Percentiles rank a stretch among this genome's conserved stretches.
Conservation (phyloP, 1,140 invertebrate genomes). For the Scaptomyza pallida region DNA sequence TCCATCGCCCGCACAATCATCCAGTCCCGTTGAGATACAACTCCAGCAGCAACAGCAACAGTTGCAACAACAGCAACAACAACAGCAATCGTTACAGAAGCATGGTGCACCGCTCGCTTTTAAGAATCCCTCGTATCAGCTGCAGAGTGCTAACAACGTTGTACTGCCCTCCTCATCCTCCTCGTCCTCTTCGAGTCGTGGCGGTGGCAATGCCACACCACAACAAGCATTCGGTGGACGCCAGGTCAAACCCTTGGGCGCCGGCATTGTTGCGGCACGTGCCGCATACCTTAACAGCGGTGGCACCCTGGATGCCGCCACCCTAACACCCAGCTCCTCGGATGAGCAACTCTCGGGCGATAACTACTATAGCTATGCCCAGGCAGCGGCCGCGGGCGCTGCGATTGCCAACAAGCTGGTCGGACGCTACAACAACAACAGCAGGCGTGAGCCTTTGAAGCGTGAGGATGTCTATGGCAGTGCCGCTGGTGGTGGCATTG, state of each 20-base stretch:
- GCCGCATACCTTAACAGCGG: slow-evolving; percentile 74
- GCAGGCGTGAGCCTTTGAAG: slow-evolving; percentile 52
- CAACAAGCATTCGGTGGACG: slow-evolving; percentile 48
- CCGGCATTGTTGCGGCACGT: slow-evolving; percentile 71
- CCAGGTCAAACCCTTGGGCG: slow-evolving; percentile 60
- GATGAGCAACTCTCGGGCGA: slow-evolving; percentile 81
- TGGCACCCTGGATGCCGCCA: slow-evolving; percentile 62
- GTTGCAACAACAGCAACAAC: slow-evolving; percentile 86
- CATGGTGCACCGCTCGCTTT: slow-evolving; percentile 89
- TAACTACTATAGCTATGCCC: slow-evolving; percentile 71
- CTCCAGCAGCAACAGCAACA: slow-evolving; percentile 86
- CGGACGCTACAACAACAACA: slow-evolving; percentile 45
- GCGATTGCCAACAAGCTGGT: slow-evolving; percentile 51
- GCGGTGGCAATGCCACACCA: slow-evolving; percentile 4
- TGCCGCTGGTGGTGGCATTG: slow-evolving; percentile 25
- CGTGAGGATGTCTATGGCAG: slow-evolving; percentile 79
- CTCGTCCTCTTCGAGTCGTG: slow-evolving; percentile 10
- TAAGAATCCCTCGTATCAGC: slow-evolving; percentile 93
- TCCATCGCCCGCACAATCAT: slow-evolving; percentile 91
- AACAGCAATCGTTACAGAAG: slow-evolving; percentile 85
- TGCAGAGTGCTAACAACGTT: slow-evolving; percentile 84
- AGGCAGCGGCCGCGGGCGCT: slow-evolving; percentile 49
- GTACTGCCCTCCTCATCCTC: background rate
- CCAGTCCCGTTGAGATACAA: slow-evolving; percentile 91
- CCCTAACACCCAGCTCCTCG: slow-evolving; percentile 81